These are phyloP conservation scores for Odocoileus virginianus DNA, from an alignment of 2,113 vertebrate species.

Conservation along the genomic window DNA sequence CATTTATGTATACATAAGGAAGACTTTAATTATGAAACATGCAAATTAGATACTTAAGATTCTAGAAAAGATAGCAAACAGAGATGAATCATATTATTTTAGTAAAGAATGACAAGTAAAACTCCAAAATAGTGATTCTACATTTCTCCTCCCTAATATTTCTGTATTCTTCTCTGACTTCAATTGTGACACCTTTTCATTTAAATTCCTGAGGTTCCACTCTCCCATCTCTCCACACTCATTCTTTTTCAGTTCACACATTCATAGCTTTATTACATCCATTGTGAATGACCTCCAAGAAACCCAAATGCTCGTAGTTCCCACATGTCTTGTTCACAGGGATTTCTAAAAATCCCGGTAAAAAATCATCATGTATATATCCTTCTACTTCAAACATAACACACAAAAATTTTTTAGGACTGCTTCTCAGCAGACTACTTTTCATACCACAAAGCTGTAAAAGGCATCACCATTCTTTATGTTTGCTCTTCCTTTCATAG, in stretches of 20 bases:
- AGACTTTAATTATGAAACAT: background rate
- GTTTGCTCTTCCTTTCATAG: background rate
- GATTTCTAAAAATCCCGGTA: background rate
- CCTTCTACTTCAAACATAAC: background rate
- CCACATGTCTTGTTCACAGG: background rate
- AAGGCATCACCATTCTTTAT: background rate
- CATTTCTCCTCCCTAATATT: background rate
- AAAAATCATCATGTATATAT: background rate
- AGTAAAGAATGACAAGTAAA: background rate
- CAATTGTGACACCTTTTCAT: rapidly evolving
- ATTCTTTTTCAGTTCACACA: background rate
- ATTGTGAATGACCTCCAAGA: background rate
- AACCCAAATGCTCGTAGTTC: rapidly evolving
- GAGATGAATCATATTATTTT: background rate
- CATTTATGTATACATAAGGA: background rate
- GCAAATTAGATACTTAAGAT: background rate
- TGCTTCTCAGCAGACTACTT: background rate
- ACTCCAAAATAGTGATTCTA: background rate
- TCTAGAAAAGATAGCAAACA: background rate
- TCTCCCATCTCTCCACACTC: background rate
- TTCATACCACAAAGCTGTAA: background rate
- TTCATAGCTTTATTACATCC: background rate
- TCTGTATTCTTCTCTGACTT: background rate
- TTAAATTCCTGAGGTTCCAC: background rate
- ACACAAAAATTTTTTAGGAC: background rate